Evolutionary conservation across 2,888 invertebrate species (phyloP), one percentile per base, ranked within the genome.

Genomic region (Pilophorus perplexus): DNA sequence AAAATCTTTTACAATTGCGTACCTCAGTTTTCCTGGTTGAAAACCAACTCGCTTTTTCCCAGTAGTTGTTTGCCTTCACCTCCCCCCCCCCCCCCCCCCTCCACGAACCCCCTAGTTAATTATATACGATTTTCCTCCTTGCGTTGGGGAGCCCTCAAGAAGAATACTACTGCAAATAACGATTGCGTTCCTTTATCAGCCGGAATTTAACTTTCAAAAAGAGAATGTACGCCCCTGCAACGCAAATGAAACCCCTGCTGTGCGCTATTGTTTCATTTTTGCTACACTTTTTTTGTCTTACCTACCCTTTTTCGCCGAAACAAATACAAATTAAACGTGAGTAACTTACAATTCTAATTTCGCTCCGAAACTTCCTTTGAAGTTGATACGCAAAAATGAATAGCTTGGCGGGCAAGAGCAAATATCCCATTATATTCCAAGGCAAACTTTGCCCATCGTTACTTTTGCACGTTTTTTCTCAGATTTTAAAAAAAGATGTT

Each of bases 131-230:
- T 38, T 55, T 27, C 50, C n/a, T 33, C 12, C 55, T 55, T 38
- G 3, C 55, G 18, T 18, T 38, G 12, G 2, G 20, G 37, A 20
- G 18, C 38, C 12, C n/a, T 12, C 18, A 38, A 37, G 10, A 38
- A 54, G 55, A 55, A 55, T 55, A 55, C 20, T n/a, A 55, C 37
- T 55, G 55, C 55, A 55, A 55, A 55, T 55, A 55, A 55, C 55
- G 55, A 55, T 55, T 55, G 55, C 38, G 22, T 27, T 38, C 23
- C 55, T 55, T 55, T 55, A 55, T 55, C 55, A 55, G 38, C 20
- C 55, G 27, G 55, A 55, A 55, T 55, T 55, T 23, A 55, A 55
- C 55, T 55, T 55, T 55, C 55, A 55, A 55, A 55, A 55, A 55
- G 55, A 55, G 38, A 55, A 55, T 55, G 20, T 38, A 55, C 55